phyloP scores from a whole-genome alignment of 2,797 vertebrate genomes.

The Macropodus opercularis region DNA sequence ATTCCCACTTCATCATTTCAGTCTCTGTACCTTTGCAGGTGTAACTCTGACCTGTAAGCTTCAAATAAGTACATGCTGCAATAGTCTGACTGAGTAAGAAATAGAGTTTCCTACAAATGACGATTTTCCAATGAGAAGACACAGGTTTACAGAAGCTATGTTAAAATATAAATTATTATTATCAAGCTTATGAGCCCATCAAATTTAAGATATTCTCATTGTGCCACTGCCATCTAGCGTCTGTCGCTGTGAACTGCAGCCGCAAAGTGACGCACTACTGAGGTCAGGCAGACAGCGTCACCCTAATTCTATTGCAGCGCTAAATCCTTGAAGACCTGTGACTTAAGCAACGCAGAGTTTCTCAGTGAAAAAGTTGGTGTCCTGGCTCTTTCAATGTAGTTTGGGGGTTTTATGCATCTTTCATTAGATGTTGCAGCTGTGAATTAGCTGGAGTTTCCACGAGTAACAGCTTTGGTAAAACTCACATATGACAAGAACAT shows the following conservation, averaged over 20 bases:
- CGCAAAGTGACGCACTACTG: slow-evolving; percentile 51
- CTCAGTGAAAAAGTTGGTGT: background rate
- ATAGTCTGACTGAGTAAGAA: no score
- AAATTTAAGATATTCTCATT: no score
- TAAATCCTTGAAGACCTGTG: background rate
- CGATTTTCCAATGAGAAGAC: no score
- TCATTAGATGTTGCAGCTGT: background rate
- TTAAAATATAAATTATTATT: no score
- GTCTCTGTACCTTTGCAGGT: no score
- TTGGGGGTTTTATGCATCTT: background rate
- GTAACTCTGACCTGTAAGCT: no score
- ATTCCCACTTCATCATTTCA: no score
- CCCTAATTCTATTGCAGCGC: slow-evolving; percentile 40
- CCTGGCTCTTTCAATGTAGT: background rate
- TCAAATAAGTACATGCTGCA: no score
- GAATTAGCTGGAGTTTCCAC: background rate
- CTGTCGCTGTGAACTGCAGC: slow-evolving; percentile 16
- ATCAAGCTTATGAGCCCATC: no score
- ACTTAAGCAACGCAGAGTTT: background rate
- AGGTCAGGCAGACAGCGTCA: slow-evolving; percentile 59
- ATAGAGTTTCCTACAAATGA: no score
- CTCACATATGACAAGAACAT: background rate
- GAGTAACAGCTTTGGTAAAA: background rate
- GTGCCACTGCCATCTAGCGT: slow-evolving; percentile 63
- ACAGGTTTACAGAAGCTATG: no score